A percentile compares a stretch with the other conserved stretches of the same genome.
Evolutionary conservation across 2,113 vertebrate genomes (phyloP).

Genomic region (Otis tarda): DNA sequence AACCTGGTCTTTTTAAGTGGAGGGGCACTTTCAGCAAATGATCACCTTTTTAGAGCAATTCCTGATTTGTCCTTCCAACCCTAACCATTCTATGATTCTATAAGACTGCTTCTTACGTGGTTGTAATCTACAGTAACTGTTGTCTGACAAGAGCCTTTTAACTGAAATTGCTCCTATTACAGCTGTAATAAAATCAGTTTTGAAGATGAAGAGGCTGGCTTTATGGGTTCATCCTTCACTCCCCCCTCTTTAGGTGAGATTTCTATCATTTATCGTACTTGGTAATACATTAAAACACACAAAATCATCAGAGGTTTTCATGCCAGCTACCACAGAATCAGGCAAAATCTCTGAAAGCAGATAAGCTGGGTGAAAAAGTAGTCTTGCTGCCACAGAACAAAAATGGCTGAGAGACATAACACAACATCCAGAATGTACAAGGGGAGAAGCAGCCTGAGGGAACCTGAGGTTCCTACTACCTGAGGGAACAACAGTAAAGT

Average conservation of each 20-base stretch:
- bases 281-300: conserved; percentile 33
- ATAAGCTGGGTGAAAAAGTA: background rate
- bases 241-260: conserved; percentile 7
- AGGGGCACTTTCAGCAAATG: background rate
- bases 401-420: background rate
- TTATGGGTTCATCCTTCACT: conserved; percentile 34
- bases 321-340: background rate
- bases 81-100: too few relatives aligned
- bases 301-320: conserved; percentile 22
- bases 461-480: background rate
- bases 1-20: background rate
- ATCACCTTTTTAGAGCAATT: background rate
- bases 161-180: conserved; percentile 71
- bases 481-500: background rate
- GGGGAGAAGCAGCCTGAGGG: background rate
- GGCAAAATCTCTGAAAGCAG: background rate
- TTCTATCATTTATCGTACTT: conserved; percentile 17
- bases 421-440: background rate
- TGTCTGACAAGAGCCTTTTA: conserved; percentile 70
- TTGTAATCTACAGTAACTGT: conserved; percentile 62
- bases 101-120: conserved; percentile 9
- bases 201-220: conserved; percentile 65
- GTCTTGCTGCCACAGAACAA: background rate
- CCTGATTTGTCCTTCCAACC: conserved; percentile 14
- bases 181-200: conserved; percentile 67